A percentile compares a stretch with the other conserved stretches of the same genome.
Conservation (phyloP, 1,140 invertebrate genomes). For the Platorchestia sp. region DNA sequence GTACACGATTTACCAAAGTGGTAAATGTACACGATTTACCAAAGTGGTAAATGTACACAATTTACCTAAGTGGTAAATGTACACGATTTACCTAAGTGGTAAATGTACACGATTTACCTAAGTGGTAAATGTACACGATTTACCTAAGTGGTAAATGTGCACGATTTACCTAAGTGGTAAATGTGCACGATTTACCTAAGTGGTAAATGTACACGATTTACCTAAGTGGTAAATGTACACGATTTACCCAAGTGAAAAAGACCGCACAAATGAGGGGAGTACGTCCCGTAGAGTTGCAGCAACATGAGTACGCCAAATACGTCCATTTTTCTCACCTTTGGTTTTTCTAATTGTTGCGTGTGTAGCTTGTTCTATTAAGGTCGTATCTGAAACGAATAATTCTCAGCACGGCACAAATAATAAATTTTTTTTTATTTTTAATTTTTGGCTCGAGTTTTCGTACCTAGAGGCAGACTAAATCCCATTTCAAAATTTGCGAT, state of each 20-base stretch:
- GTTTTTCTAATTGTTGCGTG: neutral
- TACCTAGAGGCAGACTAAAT: neutral
- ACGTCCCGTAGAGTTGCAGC: neutral
- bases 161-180: neutral
- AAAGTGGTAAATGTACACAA: neutral
- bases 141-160: neutral
- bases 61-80: neutral
- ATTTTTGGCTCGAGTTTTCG: neutral
- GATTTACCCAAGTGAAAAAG: neutral
- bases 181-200: neutral
- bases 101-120: neutral
- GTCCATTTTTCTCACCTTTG: neutral
- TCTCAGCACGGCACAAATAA: no score
- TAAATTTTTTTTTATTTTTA: neutral
- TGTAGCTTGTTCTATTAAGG: neutral
- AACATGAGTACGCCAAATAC: neutral
- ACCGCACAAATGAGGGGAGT: neutral
- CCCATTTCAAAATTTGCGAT: neutral
- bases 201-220: neutral
- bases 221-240: neutral
- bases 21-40: neutral
- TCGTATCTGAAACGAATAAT: neutral
- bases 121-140: neutral
- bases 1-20: neutral
- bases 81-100: neutral